Evolutionary conservation across 1,140 invertebrate genomes (phyloP).

Genomic region (Tetramorium simillimum): DNA sequence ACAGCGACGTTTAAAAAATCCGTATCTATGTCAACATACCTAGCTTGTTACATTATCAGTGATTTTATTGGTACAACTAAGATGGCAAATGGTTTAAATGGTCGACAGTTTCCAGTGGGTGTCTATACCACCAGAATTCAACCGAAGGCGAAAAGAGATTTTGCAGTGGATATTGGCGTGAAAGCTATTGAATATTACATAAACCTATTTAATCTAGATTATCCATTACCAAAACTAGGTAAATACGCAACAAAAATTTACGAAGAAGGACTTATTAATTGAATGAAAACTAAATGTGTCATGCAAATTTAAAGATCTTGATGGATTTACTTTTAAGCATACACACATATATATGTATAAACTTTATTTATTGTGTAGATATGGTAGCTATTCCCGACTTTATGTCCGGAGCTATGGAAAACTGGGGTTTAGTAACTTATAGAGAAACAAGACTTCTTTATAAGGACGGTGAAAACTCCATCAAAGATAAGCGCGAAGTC

Average conservation of each 20-base stretch:
- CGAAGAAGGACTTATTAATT: background rate
- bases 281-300: background rate
- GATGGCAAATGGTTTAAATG: conserved; percentile 85
- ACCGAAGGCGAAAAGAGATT: conserved; percentile 91
- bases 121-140: conserved; percentile 91
- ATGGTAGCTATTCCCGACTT: too few relatives aligned
- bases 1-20: conserved; percentile 91
- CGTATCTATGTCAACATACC: conserved; percentile 96
- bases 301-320: background rate
- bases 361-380: too few relatives aligned
- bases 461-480: too few relatives aligned
- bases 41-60: conserved; percentile 96
- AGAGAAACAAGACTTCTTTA: too few relatives aligned
- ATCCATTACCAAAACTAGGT: conserved; percentile 95
- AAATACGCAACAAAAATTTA: conserved; percentile 71
- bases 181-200: conserved; percentile 94
- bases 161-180: conserved; percentile 92
- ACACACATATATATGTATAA: too few relatives aligned
- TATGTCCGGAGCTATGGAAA: too few relatives aligned
- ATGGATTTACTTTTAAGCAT: background rate
- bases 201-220: conserved; percentile 93
- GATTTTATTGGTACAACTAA: conserved; percentile 90
- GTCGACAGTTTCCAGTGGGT: conserved; percentile 87
- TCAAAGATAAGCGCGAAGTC: too few relatives aligned
- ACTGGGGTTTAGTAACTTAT: too few relatives aligned